These are phyloP conservation scores for Cottoperca gobio DNA, from an alignment of 2,797 vertebrate genomes.

Conservation along the genomic window DNA sequence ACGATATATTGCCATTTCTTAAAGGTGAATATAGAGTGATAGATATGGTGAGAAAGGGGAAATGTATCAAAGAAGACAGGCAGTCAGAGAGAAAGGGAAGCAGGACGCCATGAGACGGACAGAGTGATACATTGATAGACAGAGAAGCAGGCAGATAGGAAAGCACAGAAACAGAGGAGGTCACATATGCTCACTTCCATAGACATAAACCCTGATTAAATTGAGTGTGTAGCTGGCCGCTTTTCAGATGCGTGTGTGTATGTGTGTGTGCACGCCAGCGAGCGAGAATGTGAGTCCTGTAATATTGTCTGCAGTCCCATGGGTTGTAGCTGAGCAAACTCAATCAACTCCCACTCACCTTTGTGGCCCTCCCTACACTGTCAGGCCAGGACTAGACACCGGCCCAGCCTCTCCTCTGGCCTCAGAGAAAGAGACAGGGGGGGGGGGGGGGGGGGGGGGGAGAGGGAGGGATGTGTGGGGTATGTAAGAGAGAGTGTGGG, in stretches of 20 bases:
- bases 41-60: background rate
- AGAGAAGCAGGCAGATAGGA: slow-evolving; percentile 33
- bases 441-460: too few relatives aligned
- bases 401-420: slow-evolving; percentile 58
- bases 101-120: slow-evolving; percentile 29
- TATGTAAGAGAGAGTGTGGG: background rate
- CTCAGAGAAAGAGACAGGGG: too few relatives aligned
- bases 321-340: slow-evolving; percentile 82
- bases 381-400: slow-evolving; percentile 70
- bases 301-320: slow-evolving; percentile 82
- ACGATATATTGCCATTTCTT: background rate
- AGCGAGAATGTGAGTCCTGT: slow-evolving; percentile 71
- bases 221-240: slow-evolving; percentile 76
- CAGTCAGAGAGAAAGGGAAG: slow-evolving; percentile 10
- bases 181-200: slow-evolving; percentile 82
- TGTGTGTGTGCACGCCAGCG: slow-evolving; percentile 36
- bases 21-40: background rate
- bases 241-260: slow-evolving; percentile 56
- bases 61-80: slow-evolving; percentile 33
- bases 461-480: too few relatives aligned
- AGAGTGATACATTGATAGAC: slow-evolving; percentile 52
- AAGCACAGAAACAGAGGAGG: slow-evolving; percentile 64
- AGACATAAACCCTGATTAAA: slow-evolving; percentile 83
- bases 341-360: slow-evolving; percentile 85
- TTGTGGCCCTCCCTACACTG: slow-evolving; percentile 65